phyloP scores from a whole-genome alignment of 2,113 vertebrate species.

The Jacana jacana region DNA sequence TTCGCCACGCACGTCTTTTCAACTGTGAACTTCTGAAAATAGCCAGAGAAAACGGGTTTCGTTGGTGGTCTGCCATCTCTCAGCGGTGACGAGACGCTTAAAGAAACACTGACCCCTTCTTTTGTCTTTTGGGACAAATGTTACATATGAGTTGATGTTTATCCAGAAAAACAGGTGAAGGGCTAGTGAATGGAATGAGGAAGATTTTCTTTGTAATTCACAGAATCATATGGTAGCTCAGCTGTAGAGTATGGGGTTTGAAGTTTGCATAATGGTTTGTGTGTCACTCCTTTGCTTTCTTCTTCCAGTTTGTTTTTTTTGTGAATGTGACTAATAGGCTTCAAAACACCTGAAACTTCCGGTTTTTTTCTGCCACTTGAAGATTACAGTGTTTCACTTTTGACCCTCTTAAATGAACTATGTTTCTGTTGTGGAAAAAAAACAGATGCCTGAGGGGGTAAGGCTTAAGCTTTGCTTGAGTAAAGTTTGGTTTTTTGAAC shows the following conservation, averaged over 20 bases:
- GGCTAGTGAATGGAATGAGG: neutral
- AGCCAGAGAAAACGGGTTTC: neutral
- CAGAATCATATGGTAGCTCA: neutral
- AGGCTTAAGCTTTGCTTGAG: neutral
- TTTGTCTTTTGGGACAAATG: neutral
- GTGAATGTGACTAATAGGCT: neutral
- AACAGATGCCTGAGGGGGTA: neutral
- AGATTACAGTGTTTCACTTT: neutral
- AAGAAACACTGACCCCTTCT: neutral
- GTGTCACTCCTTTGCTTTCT: neutral
- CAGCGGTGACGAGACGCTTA: neutral
- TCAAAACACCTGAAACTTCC: neutral
- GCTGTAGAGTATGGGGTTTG: neutral
- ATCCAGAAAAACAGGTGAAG: neutral
- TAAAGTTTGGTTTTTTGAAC: neutral
- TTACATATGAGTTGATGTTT: neutral
- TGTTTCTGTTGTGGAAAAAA: neutral
- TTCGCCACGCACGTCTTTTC: neutral
- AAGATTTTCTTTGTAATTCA: neutral
- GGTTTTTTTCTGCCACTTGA: neutral
- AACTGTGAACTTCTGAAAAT: neutral
- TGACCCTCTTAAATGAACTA: neutral
- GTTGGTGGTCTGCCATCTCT: neutral
- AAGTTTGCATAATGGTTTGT: neutral
- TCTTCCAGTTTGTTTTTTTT: neutral